These are phyloP conservation scores for Antheraea mylitta DNA, from an alignment of 1,140 invertebrate species.

Conservation along the genomic window DNA sequence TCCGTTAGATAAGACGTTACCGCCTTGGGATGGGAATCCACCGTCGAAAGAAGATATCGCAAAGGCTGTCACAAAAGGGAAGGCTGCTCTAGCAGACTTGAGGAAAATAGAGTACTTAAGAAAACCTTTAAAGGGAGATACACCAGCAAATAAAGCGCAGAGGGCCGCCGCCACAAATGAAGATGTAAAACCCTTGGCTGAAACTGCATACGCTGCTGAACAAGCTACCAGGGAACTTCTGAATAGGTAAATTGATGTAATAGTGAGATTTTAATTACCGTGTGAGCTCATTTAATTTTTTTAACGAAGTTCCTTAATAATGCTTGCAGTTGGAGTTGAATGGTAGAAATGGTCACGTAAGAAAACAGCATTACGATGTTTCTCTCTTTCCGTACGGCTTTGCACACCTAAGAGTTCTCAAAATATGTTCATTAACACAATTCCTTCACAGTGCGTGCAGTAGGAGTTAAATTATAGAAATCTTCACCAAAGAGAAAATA, in stretches of 20 bases:
- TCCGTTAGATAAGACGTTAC: constrained; percentile 27
- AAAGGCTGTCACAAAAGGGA: constrained; percentile 77
- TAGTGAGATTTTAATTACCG: too few relatives aligned
- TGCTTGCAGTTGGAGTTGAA: too few relatives aligned
- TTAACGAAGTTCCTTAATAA: too few relatives aligned
- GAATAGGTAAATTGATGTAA: constrained; percentile 43
- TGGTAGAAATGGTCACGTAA: too few relatives aligned
- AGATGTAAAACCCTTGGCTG: constrained; percentile 80
- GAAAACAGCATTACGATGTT: too few relatives aligned
- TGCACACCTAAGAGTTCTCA: too few relatives aligned
- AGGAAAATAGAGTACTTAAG: constrained; percentile 77
- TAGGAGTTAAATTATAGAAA: too few relatives aligned
- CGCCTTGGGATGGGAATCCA: constrained; percentile 47
- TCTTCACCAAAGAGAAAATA: too few relatives aligned
- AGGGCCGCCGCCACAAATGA: constrained; percentile 81
- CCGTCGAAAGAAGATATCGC: constrained; percentile 45
- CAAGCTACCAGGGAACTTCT: constrained; percentile 80
- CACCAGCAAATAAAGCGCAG: constrained; percentile 85
- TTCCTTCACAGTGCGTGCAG: too few relatives aligned
- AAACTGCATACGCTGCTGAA: constrained; percentile 82
- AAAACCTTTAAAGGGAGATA: constrained; percentile 73
- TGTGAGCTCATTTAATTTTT: too few relatives aligned
- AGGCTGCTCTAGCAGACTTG: constrained; percentile 78
- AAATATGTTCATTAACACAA: too few relatives aligned
- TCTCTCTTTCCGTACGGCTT: too few relatives aligned